Percentiles rank a stretch among this genome's conserved stretches.
phyloP scores from a whole-genome alignment of 2,113 vertebrate species.

The Petrocephalus zakoni region DNA sequence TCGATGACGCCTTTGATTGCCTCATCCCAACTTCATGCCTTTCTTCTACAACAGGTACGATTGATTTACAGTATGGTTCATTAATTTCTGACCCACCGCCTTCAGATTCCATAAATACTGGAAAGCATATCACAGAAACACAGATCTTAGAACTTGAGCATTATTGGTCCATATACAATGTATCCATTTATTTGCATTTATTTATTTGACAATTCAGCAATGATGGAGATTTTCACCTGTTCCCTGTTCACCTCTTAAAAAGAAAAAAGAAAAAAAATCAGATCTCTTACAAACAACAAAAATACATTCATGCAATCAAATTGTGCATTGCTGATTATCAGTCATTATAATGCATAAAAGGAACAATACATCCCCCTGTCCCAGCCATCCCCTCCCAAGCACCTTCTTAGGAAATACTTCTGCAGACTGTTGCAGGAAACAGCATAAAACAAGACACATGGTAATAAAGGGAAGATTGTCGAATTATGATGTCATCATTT shows the following conservation, averaged over 20 bases:
- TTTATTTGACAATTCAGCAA: not conserved
- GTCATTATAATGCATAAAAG: not conserved
- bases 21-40: slow-evolving; percentile 10
- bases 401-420: not conserved
- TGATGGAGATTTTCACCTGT: not conserved
- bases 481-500: not conserved
- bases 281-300: not conserved
- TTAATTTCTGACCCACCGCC: not conserved
- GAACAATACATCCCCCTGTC: not conserved
- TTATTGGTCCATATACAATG: not conserved
- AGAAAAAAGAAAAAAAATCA: not conserved
- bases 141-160: not conserved
- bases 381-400: not conserved
- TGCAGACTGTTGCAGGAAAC: not conserved
- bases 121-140: not conserved
- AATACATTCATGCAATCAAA: not conserved
- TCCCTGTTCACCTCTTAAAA: not conserved
- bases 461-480: not conserved
- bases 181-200: not conserved
- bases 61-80: not conserved
- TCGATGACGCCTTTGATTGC: not conserved
- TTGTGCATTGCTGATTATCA: not conserved
- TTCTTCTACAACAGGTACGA: slow-evolving; percentile 20
- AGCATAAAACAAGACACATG: not conserved
- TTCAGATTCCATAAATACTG: not conserved